Evolutionary conservation across 2,888 invertebrate genomes (phyloP).

Genomic region (Chalcosyrphus nemorum): DNA sequence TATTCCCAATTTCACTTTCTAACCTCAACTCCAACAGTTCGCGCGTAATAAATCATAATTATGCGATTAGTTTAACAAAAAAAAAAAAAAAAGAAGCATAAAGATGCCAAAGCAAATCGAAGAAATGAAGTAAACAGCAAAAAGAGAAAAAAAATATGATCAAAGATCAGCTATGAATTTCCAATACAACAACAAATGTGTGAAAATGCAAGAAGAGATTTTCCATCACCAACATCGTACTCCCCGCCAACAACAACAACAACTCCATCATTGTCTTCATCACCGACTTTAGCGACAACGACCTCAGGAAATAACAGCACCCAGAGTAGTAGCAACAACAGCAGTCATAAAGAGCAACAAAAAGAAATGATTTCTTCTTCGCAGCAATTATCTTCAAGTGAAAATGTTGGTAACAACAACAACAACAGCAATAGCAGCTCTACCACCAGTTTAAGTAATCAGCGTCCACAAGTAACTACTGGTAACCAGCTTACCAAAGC

Average conservation of each 20-base stretch:
- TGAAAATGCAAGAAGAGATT: slow-evolving; percentile 78
- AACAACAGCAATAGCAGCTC: too few species aligned
- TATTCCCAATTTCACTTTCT: slow-evolving; percentile 66
- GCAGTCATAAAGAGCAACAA: slow-evolving; percentile 11
- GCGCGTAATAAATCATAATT: slow-evolving; percentile 61
- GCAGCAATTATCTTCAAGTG: slow-evolving; percentile 51
- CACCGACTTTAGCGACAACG: slow-evolving; percentile 63
- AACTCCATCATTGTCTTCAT: slow-evolving; percentile 49
- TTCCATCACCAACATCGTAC: slow-evolving; percentile 26
- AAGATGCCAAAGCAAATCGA: slow-evolving; percentile 22
- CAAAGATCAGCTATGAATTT: slow-evolving; percentile 60
- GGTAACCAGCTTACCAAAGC: slow-evolving; percentile 55
- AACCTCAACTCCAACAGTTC: slow-evolving; percentile 47
- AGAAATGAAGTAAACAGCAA: too few species aligned
- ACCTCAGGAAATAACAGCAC: slow-evolving; percentile 27
- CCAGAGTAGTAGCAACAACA: slow-evolving; percentile 19
- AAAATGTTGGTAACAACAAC: slow-evolving; percentile 54
- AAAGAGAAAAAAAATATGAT: slow-evolving; percentile 31
- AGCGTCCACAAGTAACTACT: slow-evolving; percentile 24
- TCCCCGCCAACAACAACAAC: slow-evolving; percentile 65
- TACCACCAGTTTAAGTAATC: slow-evolving; percentile 43
- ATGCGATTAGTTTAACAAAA: slow-evolving; percentile 29
- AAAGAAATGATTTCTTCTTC: slow-evolving; percentile 71
- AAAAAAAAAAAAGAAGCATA: slow-evolving; percentile 4
- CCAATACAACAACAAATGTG: slow-evolving; percentile 77